phyloP scores from a whole-genome alignment of 2,113 vertebrate genomes.

The Vulpes vulpes region DNA sequence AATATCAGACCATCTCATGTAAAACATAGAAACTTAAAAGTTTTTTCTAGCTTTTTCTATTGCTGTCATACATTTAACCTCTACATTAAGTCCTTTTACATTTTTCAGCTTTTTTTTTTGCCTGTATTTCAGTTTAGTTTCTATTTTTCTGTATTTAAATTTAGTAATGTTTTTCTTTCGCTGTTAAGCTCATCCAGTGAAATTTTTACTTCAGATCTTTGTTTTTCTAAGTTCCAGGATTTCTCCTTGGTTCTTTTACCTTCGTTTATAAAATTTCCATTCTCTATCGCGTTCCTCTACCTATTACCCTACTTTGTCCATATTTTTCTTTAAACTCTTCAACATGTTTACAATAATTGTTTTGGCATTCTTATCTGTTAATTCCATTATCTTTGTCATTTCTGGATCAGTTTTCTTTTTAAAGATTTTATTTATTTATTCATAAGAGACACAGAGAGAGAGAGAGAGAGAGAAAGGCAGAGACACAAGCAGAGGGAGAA shows the following conservation, averaged over 20 bases:
- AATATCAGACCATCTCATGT: neutral
- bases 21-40: neutral
- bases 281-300: neutral
- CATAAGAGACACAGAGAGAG: too few species aligned
- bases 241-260: neutral
- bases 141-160: constrained; percentile 18
- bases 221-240: neutral
- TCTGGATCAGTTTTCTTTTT: constrained; percentile 27
- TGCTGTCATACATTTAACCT: neutral
- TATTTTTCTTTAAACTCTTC: neutral
- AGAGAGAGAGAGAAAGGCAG: too few species aligned
- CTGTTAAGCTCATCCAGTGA: neutral
- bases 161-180: neutral
- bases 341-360: neutral
- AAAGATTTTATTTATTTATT: neutral
- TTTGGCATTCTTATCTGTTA: neutral
- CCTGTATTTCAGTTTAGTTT: neutral
- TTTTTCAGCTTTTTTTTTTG: neutral
- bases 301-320: neutral
- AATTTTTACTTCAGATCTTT: neutral
- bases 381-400: neutral
- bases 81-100: neutral
- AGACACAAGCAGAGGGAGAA: too few species aligned
- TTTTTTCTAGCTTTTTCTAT: neutral
- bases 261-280: neutral